A percentile compares a stretch with the other conserved stretches of the same genome.
Conservation (phyloP, 2,888 invertebrate genomes). For the Neria commutata region DNA sequence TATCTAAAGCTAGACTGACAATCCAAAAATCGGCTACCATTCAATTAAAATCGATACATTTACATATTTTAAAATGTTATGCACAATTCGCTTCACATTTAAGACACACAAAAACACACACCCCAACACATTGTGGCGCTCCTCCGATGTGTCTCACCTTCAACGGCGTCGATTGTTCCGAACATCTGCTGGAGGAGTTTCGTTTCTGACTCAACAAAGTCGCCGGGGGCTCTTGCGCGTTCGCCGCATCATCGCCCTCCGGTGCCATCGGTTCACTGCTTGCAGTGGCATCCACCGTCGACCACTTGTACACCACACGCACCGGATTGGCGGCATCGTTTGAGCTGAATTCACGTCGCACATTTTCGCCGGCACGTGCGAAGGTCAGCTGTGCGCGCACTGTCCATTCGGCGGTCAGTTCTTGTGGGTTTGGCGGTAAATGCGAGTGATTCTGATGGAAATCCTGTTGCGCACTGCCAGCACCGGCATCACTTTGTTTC, state of each 20-base stretch:
- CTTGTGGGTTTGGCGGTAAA: conserved; percentile 47
- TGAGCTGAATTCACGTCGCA: conserved; percentile 47
- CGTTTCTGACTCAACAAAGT: conserved; percentile 11
- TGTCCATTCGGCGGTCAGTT: conserved; percentile 69
- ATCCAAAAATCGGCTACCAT: too few species aligned
- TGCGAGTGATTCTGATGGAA: conserved; percentile 21
- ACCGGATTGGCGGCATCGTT: conserved; percentile 59
- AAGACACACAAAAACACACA: too few species aligned
- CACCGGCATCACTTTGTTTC: conserved; percentile 12
- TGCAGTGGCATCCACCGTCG: conserved; percentile 55
- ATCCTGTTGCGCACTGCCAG: conserved; percentile 15
- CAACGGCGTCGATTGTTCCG: conserved; percentile 46
- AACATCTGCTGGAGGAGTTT: conserved; percentile 51
- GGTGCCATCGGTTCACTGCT: neutral
- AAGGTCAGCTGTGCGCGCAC: conserved; percentile 72
- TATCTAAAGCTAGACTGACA: too few species aligned
- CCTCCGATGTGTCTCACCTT: conserved; percentile 27
- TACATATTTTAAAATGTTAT: too few species aligned
- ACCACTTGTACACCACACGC: conserved; percentile 62
- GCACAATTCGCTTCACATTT: too few species aligned
- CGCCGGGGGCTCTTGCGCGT: conserved; percentile 21
- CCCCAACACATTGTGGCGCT: too few species aligned
- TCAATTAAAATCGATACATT: too few species aligned
- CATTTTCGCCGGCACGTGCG: conserved; percentile 63
- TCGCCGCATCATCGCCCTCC: conserved; percentile 26